Base-by-base conservation (phyloP, 1,140 invertebrate species). In the Linepithema humile region DNA sequence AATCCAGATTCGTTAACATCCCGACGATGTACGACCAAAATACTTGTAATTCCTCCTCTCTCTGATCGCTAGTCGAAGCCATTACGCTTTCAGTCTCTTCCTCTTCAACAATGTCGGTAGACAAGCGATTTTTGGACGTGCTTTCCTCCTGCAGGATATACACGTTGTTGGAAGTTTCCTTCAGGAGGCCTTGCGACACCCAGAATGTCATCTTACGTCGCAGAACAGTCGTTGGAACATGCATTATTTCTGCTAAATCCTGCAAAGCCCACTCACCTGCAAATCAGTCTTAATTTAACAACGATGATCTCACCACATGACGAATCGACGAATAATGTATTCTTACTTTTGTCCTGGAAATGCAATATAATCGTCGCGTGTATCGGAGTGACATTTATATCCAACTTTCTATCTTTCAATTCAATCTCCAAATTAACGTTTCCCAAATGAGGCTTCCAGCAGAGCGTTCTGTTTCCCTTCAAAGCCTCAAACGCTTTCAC, bases 21-120 rank as follows among this genome's bases (percentile, higher is more conserved):
- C 98, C 98, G 48, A 98, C 97, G 91, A 99, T 99, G 90, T 99
- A 99, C 0, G 98, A 98, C 98, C 98, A 99, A 90, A 98, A 98
- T 10, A 98, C 97, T 95, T 98, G 97, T n/a, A 98, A 94, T 91
- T 99, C 98, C 89, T 98, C 98, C 93, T 99, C 98, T 78, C 97
- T 95, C 94, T 99, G 98, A 93, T 98, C 98, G 93, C 98, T 97
- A 10, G 98, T 97, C 23, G 98, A 98, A 7, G 98, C 97, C 96
- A 99, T 98, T 0, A 97, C 98, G 93, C 98, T 98, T 93, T 99
- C 98, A 6, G 96, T 95, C 93, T 99, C 98, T 89, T 98, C 98
- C 90, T 99, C 98, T 85, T 98, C 97, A 82, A 97, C 96, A 20
- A 97, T 96, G 72, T 97, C 96, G 60, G 93, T 83, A 83, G 95